A percentile compares a stretch with the other conserved stretches of the same genome.
Evolutionary conservation across 2,797 vertebrate species (phyloP).

Genomic region (Myotis findleyi): DNA sequence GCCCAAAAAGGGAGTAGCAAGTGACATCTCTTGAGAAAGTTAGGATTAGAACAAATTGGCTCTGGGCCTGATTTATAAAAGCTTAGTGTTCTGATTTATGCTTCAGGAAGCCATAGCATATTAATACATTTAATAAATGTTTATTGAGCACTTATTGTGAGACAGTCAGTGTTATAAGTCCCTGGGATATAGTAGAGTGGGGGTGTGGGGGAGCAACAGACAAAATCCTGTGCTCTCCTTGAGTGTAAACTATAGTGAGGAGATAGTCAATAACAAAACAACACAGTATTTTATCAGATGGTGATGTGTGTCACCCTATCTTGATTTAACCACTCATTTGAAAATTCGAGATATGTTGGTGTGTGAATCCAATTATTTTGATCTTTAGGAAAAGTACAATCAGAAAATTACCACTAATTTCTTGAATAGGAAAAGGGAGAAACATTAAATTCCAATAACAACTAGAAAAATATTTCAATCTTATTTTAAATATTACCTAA

Average conservation of each 20-base stretch:
- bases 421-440: background rate
- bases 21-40: background rate
- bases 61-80: background rate
- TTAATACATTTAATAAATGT: background rate
- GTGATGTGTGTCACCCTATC: background rate
- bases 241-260: background rate
- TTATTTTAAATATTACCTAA: background rate
- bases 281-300: background rate
- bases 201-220: accelerated
- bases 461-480: background rate
- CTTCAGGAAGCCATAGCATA: background rate
- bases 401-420: background rate
- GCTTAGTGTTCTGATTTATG: background rate
- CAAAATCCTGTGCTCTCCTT: background rate
- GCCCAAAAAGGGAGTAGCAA: background rate
- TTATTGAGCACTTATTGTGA: background rate
- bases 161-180: background rate
- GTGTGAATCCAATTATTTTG: background rate
- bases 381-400: slow-evolving; percentile 17
- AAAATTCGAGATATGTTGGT: background rate
- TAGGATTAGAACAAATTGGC: background rate
- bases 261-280: background rate
- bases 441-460: background rate
- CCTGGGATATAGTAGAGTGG: background rate
- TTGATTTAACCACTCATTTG: background rate